phyloP scores from a whole-genome alignment of 2,888 invertebrate species.

The Coenonympha arcania region DNA sequence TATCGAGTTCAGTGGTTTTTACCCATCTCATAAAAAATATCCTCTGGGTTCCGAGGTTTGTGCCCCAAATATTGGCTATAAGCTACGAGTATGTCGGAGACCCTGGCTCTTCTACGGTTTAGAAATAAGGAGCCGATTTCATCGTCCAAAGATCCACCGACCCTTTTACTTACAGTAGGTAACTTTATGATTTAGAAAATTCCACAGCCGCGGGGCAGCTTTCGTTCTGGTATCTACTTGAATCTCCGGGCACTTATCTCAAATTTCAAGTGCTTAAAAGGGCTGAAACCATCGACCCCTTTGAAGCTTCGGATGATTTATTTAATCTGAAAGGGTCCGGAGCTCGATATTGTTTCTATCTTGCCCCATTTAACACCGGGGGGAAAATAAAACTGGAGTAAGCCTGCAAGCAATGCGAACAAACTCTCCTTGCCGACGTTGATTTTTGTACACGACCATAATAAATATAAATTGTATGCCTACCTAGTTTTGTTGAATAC shows the following conservation, averaged over 20 bases:
- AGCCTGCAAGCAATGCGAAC: slow-evolving; percentile 10
- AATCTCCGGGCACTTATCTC: slow-evolving; percentile 21
- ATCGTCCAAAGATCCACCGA: too few relatives aligned
- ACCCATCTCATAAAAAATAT: too few relatives aligned
- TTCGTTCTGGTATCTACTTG: slow-evolving; percentile 14
- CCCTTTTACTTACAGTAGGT: slow-evolving; percentile 6
- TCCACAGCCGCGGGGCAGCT: background rate
- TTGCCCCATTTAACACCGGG: slow-evolving; percentile 12
- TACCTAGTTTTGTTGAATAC: slow-evolving; percentile 2
- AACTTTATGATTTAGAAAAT: slow-evolving; percentile 2
- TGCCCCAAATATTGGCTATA: too few relatives aligned
- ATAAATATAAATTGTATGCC: too few relatives aligned
- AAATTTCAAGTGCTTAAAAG: slow-evolving; percentile 28
- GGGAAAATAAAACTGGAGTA: slow-evolving; percentile 10
- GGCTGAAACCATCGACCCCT: slow-evolving; percentile 25
- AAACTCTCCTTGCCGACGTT: slow-evolving; percentile 5
- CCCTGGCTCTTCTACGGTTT: too few relatives aligned
- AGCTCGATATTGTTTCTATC: slow-evolving; percentile 24
- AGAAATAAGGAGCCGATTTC: too few relatives aligned
- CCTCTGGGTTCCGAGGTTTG: too few relatives aligned
- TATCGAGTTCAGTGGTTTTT: too few relatives aligned
- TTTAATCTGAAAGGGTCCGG: slow-evolving; percentile 30
- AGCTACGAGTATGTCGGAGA: too few relatives aligned
- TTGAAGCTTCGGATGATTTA: slow-evolving; percentile 33
- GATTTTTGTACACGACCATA: slow-evolving; percentile 11